Percentiles rank a stretch among this genome's conserved stretches.
These are phyloP conservation scores for Aphyosemion australe DNA, from an alignment of 2,113 vertebrate genomes.

Conservation along the genomic window DNA sequence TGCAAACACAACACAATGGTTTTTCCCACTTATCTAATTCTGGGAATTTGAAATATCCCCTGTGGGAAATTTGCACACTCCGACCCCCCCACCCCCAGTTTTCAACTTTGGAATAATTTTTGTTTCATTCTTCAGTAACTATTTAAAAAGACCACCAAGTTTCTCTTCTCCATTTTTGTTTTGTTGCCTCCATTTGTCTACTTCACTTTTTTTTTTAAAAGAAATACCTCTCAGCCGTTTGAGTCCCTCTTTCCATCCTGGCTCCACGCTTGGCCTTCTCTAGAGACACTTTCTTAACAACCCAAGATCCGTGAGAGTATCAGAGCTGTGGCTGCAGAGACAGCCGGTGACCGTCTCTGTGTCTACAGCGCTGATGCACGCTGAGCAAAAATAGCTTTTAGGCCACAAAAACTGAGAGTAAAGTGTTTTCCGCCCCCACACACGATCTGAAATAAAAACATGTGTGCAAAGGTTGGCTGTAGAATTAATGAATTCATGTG, in stretches of 20 bases:
- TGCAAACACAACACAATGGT: no score
- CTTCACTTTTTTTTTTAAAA: constrained; percentile 19
- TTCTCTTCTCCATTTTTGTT: not conserved
- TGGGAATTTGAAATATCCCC: no score
- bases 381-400: constrained; percentile 34
- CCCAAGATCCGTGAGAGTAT: constrained; percentile 7
- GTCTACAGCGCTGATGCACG: constrained; percentile 5
- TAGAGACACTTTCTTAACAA: constrained; percentile 40
- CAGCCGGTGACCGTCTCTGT: constrained; percentile 19
- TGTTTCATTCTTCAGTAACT: no score
- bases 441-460: not conserved
- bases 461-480: not conserved
- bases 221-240: constrained; percentile 16
- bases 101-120: no score
- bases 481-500: not conserved
- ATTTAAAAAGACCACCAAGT: not conserved
- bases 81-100: no score
- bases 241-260: constrained; percentile 8
- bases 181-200: not conserved
- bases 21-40: no score
- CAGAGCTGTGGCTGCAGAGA: constrained; percentile 31
- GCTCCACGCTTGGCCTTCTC: constrained; percentile 21
- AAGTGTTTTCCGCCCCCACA: constrained; percentile 3
- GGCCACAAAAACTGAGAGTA: not conserved
- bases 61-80: no score